A percentile compares a stretch with the other conserved stretches of the same genome.
Conservation (phyloP, 2,797 vertebrate genomes). For the Centroberyx gerrardi region DNA sequence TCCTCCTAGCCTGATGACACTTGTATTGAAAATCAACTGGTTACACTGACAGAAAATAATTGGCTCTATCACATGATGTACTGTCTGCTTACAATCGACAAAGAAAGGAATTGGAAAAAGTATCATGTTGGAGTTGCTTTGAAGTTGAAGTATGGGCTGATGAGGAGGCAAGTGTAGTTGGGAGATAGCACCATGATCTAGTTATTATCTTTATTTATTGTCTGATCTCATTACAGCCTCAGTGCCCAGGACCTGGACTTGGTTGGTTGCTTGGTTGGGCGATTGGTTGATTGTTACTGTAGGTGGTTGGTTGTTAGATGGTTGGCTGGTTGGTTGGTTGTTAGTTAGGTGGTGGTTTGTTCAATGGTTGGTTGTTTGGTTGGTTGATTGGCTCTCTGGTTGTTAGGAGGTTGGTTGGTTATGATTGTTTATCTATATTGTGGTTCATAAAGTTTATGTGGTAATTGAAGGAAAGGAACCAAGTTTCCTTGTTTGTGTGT, state of each 20-base stretch:
- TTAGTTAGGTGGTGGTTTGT: slow-evolving; percentile 2
- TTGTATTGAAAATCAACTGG: background rate
- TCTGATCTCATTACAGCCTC: slow-evolving; percentile 20
- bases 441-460: slow-evolving; percentile 58
- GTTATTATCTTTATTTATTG: slow-evolving; percentile 57
- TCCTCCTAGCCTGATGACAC: background rate
- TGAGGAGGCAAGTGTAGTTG: background rate
- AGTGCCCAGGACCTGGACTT: slow-evolving; percentile 29
- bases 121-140: slow-evolving; percentile 3
- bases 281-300: background rate
- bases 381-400: background rate
- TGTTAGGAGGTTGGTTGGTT: background rate
- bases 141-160: slow-evolving; percentile 4
- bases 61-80: background rate
- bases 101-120: background rate
- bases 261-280: slow-evolving; percentile 36
- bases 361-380: background rate
- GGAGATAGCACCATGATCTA: slow-evolving; percentile 15
- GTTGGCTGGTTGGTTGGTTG: slow-evolving; percentile 8
- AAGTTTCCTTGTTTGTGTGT: slow-evolving; percentile 29
- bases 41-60: background rate
- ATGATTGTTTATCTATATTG: slow-evolving; percentile 12
- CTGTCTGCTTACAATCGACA: background rate
- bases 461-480: slow-evolving; percentile 51
- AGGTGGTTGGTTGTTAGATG: slow-evolving; percentile 29